Percentiles rank a stretch among this genome's conserved stretches.
These are phyloP conservation scores for Deilephila porcellus DNA, from an alignment of 2,888 invertebrate species.

Conservation along the genomic window DNA sequence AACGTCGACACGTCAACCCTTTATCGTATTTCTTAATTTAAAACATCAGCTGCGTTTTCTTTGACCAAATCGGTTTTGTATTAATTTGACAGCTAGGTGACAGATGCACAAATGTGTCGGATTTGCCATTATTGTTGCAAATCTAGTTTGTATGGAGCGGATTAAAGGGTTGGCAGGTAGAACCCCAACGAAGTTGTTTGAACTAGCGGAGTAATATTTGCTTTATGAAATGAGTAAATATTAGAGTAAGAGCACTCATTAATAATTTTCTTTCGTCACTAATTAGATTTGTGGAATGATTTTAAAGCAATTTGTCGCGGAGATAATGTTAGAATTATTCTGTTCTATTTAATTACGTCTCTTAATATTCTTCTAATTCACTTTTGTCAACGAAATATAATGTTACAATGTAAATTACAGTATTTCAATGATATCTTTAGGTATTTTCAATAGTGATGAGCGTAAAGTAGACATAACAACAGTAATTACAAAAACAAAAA, in stretches of 20 bases:
- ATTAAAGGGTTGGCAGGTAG: conserved; percentile 71
- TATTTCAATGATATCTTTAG: too few relatives aligned
- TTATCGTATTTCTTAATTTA: conserved; percentile 66
- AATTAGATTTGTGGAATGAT: background rate
- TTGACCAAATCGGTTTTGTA: conserved; percentile 67
- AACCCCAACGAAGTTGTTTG: conserved; percentile 59
- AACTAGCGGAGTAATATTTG: conserved; percentile 25
- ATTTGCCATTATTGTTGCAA: conserved; percentile 63
- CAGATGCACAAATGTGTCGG: conserved; percentile 59
- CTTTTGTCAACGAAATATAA: too few relatives aligned
- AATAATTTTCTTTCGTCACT: background rate
- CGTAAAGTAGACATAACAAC: too few relatives aligned
- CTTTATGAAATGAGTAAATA: conserved; percentile 8
- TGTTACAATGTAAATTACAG: too few relatives aligned
- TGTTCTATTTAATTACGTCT: too few relatives aligned
- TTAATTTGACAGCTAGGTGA: conserved; percentile 78
- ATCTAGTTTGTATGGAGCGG: conserved; percentile 53
- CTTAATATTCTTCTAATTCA: too few relatives aligned
- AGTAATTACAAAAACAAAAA: too few relatives aligned
- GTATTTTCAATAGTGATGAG: too few relatives aligned
- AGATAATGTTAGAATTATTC: too few relatives aligned
- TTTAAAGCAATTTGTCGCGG: too few relatives aligned
- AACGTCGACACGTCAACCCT: conserved; percentile 66
- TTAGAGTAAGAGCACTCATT: background rate
- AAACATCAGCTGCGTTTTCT: conserved; percentile 67